A percentile compares a stretch with the other conserved stretches of the same genome.
These are phyloP conservation scores for Clarias fuscus DNA, from an alignment of 2,797 vertebrate genomes.

Conservation along the genomic window DNA sequence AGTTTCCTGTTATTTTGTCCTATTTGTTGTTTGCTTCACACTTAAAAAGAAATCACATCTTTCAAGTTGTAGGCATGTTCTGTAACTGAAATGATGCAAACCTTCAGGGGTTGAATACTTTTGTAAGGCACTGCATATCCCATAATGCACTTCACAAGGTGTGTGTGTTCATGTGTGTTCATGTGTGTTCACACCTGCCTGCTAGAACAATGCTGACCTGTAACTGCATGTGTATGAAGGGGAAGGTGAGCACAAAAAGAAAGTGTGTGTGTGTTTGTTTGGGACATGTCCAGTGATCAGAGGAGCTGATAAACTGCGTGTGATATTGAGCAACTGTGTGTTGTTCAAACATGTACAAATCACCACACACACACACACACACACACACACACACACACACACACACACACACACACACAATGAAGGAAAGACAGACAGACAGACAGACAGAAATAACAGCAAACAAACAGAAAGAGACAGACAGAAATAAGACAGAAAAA, in stretches of 20 bases:
- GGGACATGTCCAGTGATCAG: background rate
- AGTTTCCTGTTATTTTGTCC: too few species aligned
- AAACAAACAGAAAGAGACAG: background rate
- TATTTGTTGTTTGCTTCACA: too few species aligned
- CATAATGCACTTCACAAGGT: background rate
- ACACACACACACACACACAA: background rate
- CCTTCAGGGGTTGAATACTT: too few species aligned
- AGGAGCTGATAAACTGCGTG: background rate
- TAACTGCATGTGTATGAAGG: background rate
- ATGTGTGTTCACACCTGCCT: background rate
- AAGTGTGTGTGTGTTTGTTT: background rate
- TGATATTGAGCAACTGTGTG: background rate
- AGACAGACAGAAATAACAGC: background rate
- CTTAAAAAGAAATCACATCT: too few species aligned
- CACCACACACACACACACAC: background rate
- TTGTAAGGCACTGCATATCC: background rate
- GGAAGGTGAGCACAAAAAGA: background rate
- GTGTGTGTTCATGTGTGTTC: background rate
- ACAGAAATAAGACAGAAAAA: too few species aligned
- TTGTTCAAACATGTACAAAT: background rate
- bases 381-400: background rate
- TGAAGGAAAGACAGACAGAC: background rate
- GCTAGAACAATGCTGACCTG: background rate
- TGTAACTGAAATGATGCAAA: too few species aligned
- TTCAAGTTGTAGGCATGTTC: too few species aligned